Percentiles rank a stretch among this genome's conserved stretches.
Evolutionary conservation across 2,888 invertebrate species (phyloP).

Genomic region (Lepidochrysops patricia): DNA sequence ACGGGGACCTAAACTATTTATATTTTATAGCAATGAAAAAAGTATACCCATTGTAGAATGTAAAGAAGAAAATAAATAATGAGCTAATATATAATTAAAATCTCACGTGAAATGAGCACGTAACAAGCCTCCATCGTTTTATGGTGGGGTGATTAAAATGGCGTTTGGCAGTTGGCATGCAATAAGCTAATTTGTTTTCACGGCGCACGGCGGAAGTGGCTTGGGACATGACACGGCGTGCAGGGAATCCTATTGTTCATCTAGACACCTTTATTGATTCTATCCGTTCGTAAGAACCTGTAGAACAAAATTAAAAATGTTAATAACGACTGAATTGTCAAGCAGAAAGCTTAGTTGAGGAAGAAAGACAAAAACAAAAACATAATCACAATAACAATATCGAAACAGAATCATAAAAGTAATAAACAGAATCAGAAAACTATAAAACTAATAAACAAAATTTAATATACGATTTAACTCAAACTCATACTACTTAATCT

Average conservation of each 20-base stretch:
- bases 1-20: neutral
- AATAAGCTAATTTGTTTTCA: slow-evolving; percentile 22
- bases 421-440: too few species aligned
- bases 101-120: neutral
- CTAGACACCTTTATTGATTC: slow-evolving; percentile 17
- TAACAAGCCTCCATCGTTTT: neutral
- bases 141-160: neutral
- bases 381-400: too few species aligned
- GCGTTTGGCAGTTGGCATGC: slow-evolving; percentile 2
- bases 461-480: neutral
- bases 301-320: too few species aligned
- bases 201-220: slow-evolving; percentile 28
- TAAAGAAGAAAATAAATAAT: neutral
- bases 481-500: too few species aligned
- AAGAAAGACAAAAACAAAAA: too few species aligned
- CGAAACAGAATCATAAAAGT: too few species aligned
- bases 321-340: too few species aligned
- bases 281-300: neutral
- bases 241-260: slow-evolving; percentile 35
- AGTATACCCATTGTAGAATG: neutral
- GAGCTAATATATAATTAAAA: neutral
- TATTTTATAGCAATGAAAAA: neutral
- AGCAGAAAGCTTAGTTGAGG: too few species aligned
- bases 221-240: slow-evolving; percentile 35
- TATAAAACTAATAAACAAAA: neutral